phyloP scores from a whole-genome alignment of 2,113 vertebrate genomes.

The Mohoua ochrocephala region DNA sequence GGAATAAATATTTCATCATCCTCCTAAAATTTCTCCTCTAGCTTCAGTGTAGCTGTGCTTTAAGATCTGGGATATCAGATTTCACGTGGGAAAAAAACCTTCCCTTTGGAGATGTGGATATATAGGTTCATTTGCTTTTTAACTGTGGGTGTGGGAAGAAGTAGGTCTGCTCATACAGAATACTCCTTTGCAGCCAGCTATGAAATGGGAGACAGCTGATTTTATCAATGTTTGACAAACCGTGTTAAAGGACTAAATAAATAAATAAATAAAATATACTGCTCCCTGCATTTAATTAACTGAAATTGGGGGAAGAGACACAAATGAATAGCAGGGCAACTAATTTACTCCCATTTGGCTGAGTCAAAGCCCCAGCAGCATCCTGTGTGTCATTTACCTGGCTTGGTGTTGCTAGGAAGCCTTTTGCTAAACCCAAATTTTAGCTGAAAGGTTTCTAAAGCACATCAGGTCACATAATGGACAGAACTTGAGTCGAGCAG shows the following conservation, averaged over 20 bases:
- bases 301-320: background rate
- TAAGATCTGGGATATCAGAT: background rate
- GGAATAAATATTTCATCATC: background rate
- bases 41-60: background rate
- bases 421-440: background rate
- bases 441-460: background rate
- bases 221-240: background rate
- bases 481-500: background rate
- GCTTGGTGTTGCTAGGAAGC: background rate
- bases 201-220: background rate
- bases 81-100: rapidly evolving
- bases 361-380: background rate
- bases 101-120: background rate
- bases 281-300: background rate
- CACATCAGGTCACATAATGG: background rate
- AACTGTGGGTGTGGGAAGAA: background rate
- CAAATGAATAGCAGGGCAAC: background rate
- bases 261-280: background rate
- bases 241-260: background rate
- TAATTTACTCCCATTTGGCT: background rate
- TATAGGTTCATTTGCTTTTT: background rate
- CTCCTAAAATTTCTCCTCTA: background rate
- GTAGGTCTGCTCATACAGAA: background rate
- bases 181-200: background rate
- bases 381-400: background rate